Percentiles rank a stretch among this genome's conserved stretches.
Conservation (phyloP, 2,888 invertebrate species). For the Disparrhopalites patrizii region DNA sequence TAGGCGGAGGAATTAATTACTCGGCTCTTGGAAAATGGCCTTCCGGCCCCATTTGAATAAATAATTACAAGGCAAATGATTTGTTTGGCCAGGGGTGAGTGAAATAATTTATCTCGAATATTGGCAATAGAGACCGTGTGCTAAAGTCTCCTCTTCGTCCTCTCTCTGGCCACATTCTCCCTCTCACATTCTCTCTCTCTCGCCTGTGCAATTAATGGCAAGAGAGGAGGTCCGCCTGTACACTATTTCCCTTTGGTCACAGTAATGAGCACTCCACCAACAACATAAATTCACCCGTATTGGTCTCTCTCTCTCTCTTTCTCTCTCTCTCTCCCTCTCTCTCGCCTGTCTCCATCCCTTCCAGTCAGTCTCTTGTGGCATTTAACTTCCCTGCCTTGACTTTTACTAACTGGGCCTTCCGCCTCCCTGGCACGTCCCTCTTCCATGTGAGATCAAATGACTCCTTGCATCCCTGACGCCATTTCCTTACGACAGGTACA, state of each 20-base stretch:
- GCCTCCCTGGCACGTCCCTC: no score
- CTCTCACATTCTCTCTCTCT: not conserved
- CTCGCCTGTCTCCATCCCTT: not conserved
- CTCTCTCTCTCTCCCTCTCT: not conserved
- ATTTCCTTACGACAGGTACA: no score
- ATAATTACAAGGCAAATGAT: conserved; percentile 21
- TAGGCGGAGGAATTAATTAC: conserved; percentile 27
- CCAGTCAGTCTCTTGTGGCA: conserved; percentile 1
- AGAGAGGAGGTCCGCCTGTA: not conserved
- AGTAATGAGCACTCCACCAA: not conserved
- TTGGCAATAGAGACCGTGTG: not conserved
- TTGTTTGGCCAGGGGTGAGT: not conserved
- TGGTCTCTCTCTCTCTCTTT: not conserved
- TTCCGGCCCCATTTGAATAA: conserved; percentile 24
- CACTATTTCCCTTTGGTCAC: not conserved
- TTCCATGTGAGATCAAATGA: no score
- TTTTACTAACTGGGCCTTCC: no score
- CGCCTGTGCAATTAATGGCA: not conserved
- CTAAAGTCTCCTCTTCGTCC: not conserved
- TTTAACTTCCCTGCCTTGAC: conserved; percentile 3
- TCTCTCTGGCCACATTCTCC: not conserved
- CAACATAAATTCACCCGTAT: not conserved
- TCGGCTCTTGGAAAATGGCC: conserved; percentile 8
- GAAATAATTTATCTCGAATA: conserved; percentile 4
- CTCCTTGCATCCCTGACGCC: no score